A percentile compares a stretch with the other conserved stretches of the same genome.
Conservation (phyloP, 2,888 invertebrate species). For the Selenia dentaria region DNA sequence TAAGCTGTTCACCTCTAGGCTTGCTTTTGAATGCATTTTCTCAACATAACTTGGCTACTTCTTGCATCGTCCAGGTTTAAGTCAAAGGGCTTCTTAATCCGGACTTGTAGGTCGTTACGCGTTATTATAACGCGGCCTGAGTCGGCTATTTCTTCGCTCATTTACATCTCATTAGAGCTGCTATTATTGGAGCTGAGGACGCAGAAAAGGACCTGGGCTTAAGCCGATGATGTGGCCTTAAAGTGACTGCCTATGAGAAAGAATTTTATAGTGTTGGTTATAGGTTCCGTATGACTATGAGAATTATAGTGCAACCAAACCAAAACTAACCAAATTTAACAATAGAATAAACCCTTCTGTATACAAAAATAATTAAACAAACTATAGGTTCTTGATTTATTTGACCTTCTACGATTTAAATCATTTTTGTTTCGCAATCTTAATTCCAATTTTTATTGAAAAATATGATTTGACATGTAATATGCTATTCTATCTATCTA, state of each 20-base stretch:
- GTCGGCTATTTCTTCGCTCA: slow-evolving; percentile 81
- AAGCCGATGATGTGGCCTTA: slow-evolving; percentile 5
- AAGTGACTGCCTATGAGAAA: not conserved
- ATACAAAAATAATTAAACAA: no score
- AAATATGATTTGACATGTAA: no score
- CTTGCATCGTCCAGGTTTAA: slow-evolving; percentile 70
- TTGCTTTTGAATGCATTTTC: slow-evolving; percentile 33
- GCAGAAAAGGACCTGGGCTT: slow-evolving; percentile 44
- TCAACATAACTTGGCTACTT: slow-evolving; percentile 57
- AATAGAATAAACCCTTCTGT: no score
- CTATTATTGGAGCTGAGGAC: slow-evolving; percentile 73
- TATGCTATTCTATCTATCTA: no score
- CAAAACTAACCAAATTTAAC: no score
- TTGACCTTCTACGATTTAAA: no score
- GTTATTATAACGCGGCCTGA: slow-evolving; percentile 82
- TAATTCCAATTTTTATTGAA: no score
- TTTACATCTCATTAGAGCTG: slow-evolving; percentile 83
- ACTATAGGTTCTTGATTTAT: no score
- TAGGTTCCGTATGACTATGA: not conserved
- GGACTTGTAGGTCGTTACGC: slow-evolving; percentile 84
- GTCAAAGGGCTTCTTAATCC: slow-evolving; percentile 85
- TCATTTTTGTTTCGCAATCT: no score
- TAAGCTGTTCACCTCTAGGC: slow-evolving; percentile 43
- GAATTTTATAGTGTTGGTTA: not conserved
- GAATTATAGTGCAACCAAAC: no score